These are phyloP conservation scores for Colletes gigas DNA, from an alignment of 1,140 invertebrate genomes.

Conservation along the genomic window DNA sequence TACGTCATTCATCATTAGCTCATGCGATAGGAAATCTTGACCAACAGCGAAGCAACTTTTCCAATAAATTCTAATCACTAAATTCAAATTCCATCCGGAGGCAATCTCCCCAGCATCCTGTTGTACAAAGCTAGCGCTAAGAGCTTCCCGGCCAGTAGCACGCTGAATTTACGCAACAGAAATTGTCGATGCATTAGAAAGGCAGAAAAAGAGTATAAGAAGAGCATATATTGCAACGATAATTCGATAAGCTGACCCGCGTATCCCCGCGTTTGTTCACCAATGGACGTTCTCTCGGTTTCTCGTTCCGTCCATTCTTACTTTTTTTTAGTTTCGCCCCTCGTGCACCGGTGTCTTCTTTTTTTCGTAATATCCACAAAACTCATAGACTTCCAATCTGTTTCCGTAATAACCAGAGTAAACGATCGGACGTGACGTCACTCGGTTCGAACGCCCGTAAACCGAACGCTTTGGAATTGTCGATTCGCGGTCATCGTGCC, in stretches of 20 bases:
- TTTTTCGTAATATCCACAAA: conserved; percentile 58
- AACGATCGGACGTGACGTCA: conserved; percentile 67
- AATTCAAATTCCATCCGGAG: no score
- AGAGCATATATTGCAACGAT: conserved; percentile 37
- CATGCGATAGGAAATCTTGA: no score
- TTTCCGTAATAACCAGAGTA: conserved; percentile 66
- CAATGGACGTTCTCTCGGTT: background rate
- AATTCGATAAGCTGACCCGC: conserved; percentile 59
- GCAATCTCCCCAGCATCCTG: background rate
- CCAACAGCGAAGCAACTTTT: no score
- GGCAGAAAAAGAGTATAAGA: background rate
- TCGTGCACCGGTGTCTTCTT: background rate
- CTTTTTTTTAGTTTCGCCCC: background rate
- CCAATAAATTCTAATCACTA: no score
- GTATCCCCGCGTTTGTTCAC: conserved; percentile 1
- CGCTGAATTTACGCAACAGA: background rate
- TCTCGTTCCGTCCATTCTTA: background rate
- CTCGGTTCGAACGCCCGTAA: conserved; percentile 47
- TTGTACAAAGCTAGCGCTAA: background rate
- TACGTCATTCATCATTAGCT: no score
- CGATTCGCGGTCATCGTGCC: background rate
- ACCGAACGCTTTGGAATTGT: conserved; percentile 54
- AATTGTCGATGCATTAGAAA: conserved; percentile 30
- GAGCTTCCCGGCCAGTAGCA: background rate
- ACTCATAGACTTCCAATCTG: conserved; percentile 66